A percentile compares a stretch with the other conserved stretches of the same genome.
Evolutionary conservation across 2,888 invertebrate species (phyloP).

Genomic region (Ornithoptera priamus): DNA sequence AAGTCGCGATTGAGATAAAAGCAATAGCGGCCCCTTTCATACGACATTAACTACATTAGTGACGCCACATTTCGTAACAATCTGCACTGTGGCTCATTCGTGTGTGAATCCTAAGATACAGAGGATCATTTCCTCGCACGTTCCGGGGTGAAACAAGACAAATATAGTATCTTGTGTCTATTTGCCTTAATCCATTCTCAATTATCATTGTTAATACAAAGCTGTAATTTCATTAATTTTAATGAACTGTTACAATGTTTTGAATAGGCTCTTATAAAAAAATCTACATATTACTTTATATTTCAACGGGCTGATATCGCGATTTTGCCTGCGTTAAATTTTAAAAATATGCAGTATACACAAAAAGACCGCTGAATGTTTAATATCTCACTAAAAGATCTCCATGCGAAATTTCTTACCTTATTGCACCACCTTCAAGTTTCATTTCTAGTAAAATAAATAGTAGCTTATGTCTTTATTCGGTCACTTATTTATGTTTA

Average conservation of each 20-base stretch:
- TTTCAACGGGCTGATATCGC: too few relatives aligned
- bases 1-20: constrained; percentile 66
- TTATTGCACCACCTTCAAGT: too few relatives aligned
- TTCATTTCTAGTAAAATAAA: too few relatives aligned
- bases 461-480: too few relatives aligned
- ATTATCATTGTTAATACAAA: constrained; percentile 17
- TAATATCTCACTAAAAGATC: too few relatives aligned
- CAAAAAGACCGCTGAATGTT: too few relatives aligned
- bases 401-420: too few relatives aligned
- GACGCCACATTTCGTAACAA: constrained; percentile 78
- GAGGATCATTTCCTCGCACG: constrained; percentile 69
- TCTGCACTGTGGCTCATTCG: constrained; percentile 70
- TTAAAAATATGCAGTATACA: too few relatives aligned
- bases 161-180: constrained; percentile 18
- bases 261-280: background rate
- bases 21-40: constrained; percentile 74
- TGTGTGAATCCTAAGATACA: constrained; percentile 80
- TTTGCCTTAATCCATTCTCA: constrained; percentile 17
- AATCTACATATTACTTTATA: background rate
- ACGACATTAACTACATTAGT: constrained; percentile 79
- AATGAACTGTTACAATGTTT: constrained; percentile 6
- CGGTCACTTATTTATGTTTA: too few relatives aligned
- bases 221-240: constrained; percentile 11
- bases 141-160: constrained; percentile 24
- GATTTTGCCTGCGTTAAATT: too few relatives aligned